These are phyloP conservation scores for Campoletis raptor DNA, from an alignment of 2,888 invertebrate genomes.

Conservation along the genomic window DNA sequence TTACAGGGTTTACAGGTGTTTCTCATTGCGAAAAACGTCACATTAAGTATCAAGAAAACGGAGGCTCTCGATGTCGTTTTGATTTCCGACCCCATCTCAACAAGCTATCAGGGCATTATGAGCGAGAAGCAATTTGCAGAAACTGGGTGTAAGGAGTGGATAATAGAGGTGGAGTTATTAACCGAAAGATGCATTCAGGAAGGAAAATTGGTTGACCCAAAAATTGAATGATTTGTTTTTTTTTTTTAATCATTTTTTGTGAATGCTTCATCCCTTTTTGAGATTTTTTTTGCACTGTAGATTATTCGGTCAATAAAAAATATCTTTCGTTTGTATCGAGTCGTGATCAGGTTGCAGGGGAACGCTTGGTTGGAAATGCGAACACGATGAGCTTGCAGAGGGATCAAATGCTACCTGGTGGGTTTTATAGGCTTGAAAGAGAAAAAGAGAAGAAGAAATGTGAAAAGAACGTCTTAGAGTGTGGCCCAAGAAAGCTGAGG, in stretches of 20 bases:
- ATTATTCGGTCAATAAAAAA: neutral
- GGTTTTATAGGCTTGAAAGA: conserved; percentile 24
- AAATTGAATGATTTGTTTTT: conserved; percentile 5
- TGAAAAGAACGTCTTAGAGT: conserved; percentile 74
- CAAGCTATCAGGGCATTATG: conserved; percentile 81
- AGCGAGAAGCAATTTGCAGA: conserved; percentile 81
- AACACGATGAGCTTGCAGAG: neutral
- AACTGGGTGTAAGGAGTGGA: conserved; percentile 83
- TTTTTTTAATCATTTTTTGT: neutral
- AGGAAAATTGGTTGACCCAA: conserved; percentile 15
- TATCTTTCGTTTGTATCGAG: neutral
- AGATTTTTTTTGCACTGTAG: neutral
- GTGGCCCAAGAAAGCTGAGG: conserved; percentile 82
- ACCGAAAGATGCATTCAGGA: conserved; percentile 71
- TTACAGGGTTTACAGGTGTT: neutral
- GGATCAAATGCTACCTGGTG: conserved; percentile 8
- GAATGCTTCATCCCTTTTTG: neutral
- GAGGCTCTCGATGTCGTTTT: conserved; percentile 55
- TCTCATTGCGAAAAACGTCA: neutral
- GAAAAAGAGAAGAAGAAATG: conserved; percentile 37
- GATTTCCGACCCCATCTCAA: conserved; percentile 75
- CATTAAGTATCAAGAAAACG: conserved; percentile 2
- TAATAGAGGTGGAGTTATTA: conserved; percentile 82
- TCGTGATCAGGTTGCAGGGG: neutral
- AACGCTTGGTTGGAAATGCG: neutral